phyloP scores from a whole-genome alignment of 1,140 invertebrate genomes.

The Matsumurasca onukii region DNA sequence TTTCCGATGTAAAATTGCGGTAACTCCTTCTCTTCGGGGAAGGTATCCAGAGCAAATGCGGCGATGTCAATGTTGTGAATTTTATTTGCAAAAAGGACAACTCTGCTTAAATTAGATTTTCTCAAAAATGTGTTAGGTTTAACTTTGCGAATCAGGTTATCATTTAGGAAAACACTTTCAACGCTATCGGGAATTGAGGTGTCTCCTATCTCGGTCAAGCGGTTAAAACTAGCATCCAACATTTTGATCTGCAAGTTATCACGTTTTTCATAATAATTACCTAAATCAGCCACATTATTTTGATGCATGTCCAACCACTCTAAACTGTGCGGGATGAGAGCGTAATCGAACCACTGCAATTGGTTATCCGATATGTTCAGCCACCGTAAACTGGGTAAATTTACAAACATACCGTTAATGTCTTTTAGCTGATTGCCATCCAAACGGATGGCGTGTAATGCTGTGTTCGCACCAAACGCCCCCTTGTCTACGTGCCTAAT shows the following conservation, averaged over 20 bases:
- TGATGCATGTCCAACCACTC: conserved; percentile 71
- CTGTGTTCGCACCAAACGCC: conserved; percentile 63
- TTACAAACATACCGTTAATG: conserved; percentile 65
- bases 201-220: conserved; percentile 64
- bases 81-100: conserved; percentile 74
- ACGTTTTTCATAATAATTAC: conserved; percentile 60
- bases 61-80: conserved; percentile 70
- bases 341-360: conserved; percentile 66
- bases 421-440: conserved; percentile 66
- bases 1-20: conserved; percentile 77
- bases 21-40: conserved; percentile 62
- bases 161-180: conserved; percentile 72
- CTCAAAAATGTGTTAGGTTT: conserved; percentile 71
- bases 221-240: conserved; percentile 74
- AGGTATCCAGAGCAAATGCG: conserved; percentile 64
- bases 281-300: conserved; percentile 64
- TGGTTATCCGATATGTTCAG: conserved; percentile 70
- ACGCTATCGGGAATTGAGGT: conserved; percentile 70
- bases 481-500: conserved; percentile 63
- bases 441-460: conserved; percentile 63
- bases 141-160: conserved; percentile 70
- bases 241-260: conserved; percentile 67
- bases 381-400: conserved; percentile 64
- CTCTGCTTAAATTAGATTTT: conserved; percentile 66
- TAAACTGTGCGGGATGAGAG: conserved; percentile 62